Evolutionary conservation across 2,113 vertebrate species (phyloP), one percentile per base, ranked within the genome.

Genomic region (Hylia prasina): DNA sequence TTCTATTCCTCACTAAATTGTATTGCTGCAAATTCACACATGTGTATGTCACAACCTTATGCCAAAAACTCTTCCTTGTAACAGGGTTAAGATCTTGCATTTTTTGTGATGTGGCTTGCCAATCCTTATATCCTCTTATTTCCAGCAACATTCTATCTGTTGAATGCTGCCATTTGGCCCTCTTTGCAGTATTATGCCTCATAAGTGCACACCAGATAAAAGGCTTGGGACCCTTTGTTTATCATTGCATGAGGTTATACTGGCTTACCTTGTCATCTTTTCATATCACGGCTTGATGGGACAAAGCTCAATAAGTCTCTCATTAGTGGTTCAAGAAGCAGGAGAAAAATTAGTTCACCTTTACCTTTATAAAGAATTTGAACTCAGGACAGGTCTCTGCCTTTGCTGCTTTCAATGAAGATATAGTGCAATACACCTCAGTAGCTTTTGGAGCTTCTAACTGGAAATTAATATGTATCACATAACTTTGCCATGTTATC

Each of bases 171-270:
- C 16, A 15, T 48, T 65, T 84, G 14, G 11, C 17, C 12, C 21
- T 53, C 8, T 82, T 45, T 73, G 30, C n/a, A 72, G 42, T 65
- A 45, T 48, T 45, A 31, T 2, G 25, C 24, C 10, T 91, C 3
- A 0, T 68, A 51, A 94, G 24, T 33, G 17, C 30, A 65, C 28
- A 27, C 13, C 4, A 37, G 11, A 57, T n/a, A 16, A 70, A 66
- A 73, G 17, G 66, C 28, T 23, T 70, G 28, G 31, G 17, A 66
- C 15, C 13, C 6, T 61, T 45, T 42, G 23, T 76, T 83, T 77
- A 69, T 15, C 0, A 0, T 17, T 70, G 22, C 0, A 0, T 0
- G 4, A 61, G 53, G 8, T 27, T 45, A 0, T 44, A 33, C 17
- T 70, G 31, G 5, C 9, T 58, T 70, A 58, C 27, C 45, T 54